Conservation (phyloP, 2,113 vertebrate genomes). For the Chaenogobius annularis region DNA sequence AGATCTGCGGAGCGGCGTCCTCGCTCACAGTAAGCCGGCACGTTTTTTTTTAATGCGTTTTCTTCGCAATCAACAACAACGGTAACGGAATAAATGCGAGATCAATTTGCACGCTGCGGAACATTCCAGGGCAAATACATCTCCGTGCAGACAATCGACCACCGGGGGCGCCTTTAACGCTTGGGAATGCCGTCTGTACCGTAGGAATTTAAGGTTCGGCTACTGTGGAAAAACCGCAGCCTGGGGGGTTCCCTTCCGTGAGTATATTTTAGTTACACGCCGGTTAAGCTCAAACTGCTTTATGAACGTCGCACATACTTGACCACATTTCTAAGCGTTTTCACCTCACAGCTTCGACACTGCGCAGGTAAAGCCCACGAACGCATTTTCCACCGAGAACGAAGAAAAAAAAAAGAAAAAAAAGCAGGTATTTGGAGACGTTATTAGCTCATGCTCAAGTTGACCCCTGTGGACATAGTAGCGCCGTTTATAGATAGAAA, state of each 20-base stretch:
- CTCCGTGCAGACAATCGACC: neutral
- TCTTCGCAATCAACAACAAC: too few relatives aligned
- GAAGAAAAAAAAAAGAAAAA: too few relatives aligned
- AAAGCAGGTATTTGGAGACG: constrained; percentile 10
- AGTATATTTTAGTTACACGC: neutral
- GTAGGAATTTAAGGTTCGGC: neutral
- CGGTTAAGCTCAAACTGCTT: constrained; percentile 36
- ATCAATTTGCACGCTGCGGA: too few relatives aligned
- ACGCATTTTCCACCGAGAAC: constrained; percentile 4
- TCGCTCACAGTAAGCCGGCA: too few relatives aligned
- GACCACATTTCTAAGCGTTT: constrained; percentile 46
- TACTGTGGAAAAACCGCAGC: neutral
- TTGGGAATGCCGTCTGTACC: neutral
- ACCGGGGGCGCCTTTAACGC: neutral
- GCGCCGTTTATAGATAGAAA: constrained; percentile 48
- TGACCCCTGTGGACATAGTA: constrained; percentile 21
- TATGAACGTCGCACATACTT: constrained; percentile 54
- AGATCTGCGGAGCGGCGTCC: too few relatives aligned
- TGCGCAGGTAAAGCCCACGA: constrained; percentile 18
- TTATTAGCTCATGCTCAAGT: constrained; percentile 17
- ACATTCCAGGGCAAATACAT: too few relatives aligned
- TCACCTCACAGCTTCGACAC: constrained; percentile 43
- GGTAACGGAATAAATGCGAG: too few relatives aligned
- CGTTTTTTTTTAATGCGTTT: too few relatives aligned
- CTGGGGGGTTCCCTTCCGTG: neutral